Percentiles rank a stretch among this genome's conserved stretches.
These are phyloP conservation scores for Pocillopora meandrina DNA, from an alignment of 92 coral and sea anemone species.

Conservation along the genomic window DNA sequence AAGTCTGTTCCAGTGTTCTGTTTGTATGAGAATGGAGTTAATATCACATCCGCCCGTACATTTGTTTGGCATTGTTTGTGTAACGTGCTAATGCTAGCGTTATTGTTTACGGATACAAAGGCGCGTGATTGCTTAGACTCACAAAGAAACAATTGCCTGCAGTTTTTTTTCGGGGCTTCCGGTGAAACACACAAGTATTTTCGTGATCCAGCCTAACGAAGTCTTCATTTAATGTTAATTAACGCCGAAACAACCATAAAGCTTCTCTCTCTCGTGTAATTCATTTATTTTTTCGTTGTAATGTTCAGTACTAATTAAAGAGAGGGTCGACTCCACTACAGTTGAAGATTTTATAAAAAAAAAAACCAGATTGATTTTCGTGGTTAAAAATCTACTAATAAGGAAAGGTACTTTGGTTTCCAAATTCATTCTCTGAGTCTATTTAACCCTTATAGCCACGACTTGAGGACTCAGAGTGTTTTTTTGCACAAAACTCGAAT, in stretches of 20 bases:
- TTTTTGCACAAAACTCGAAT: too few relatives aligned
- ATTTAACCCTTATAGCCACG: too few relatives aligned
- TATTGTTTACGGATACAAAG: constrained; percentile 9
- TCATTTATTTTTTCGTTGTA: too few relatives aligned
- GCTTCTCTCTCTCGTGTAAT: too few relatives aligned
- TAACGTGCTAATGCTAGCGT: constrained; percentile 16
- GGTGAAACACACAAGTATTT: background rate
- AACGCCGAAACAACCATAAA: background rate
- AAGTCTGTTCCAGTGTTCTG: background rate
- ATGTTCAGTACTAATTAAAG: too few relatives aligned
- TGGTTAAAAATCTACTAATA: too few relatives aligned
- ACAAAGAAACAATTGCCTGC: background rate
- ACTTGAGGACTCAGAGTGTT: too few relatives aligned
- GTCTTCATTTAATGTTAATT: background rate
- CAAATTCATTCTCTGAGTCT: too few relatives aligned
- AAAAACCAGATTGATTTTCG: too few relatives aligned
- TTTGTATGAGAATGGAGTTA: constrained; percentile 4
- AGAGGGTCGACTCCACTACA: too few relatives aligned
- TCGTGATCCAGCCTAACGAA: background rate
- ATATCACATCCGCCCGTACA: background rate
- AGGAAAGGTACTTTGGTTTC: too few relatives aligned
- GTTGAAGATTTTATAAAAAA: too few relatives aligned
- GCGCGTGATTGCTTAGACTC: constrained; percentile 11
- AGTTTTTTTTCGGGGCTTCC: background rate
- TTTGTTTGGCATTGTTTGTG: constrained; percentile 17